phyloP scores from a whole-genome alignment of 2,888 invertebrate species.

The Erebia palarica region DNA sequence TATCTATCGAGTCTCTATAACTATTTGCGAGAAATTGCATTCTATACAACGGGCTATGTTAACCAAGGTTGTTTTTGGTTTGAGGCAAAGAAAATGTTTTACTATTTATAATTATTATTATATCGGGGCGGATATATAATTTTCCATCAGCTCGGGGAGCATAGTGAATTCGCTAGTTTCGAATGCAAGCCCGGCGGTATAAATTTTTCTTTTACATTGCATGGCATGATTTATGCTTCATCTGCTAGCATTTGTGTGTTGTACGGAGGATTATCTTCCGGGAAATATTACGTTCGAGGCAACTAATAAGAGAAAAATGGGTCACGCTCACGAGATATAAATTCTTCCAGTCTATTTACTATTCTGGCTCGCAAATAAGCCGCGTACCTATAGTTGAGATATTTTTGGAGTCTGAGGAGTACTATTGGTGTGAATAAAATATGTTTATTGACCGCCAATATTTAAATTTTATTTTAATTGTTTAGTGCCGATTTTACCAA shows the following conservation, averaged over 20 bases:
- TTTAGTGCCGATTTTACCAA: too few species aligned
- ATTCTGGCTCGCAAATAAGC: constrained; percentile 19
- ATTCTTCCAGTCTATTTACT: constrained; percentile 21
- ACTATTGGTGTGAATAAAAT: neutral
- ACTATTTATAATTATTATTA: too few species aligned
- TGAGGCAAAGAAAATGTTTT: too few species aligned
- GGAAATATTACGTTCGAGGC: constrained; percentile 29
- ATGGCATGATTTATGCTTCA: constrained; percentile 34
- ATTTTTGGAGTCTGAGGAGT: neutral
- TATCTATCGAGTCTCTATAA: too few species aligned
- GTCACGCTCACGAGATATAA: constrained; percentile 30
- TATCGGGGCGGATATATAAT: too few species aligned
- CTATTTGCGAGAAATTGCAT: too few species aligned
- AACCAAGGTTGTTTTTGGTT: too few species aligned
- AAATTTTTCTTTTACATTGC: constrained; percentile 26
- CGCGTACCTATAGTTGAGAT: too few species aligned
- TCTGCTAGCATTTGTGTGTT: constrained; percentile 28
- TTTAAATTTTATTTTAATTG: too few species aligned
- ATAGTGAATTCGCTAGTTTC: constrained; percentile 27
- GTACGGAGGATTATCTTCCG: constrained; percentile 32
- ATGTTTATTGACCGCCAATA: neutral
- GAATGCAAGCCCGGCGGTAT: constrained; percentile 25
- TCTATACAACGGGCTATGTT: too few species aligned
- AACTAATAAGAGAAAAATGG: constrained; percentile 27
- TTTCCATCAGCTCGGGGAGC: neutral